Percentiles rank a stretch among this genome's conserved stretches.
These are phyloP conservation scores for Hanleya hanleyi DNA, from an alignment of 2,888 invertebrate species.

Conservation along the genomic window DNA sequence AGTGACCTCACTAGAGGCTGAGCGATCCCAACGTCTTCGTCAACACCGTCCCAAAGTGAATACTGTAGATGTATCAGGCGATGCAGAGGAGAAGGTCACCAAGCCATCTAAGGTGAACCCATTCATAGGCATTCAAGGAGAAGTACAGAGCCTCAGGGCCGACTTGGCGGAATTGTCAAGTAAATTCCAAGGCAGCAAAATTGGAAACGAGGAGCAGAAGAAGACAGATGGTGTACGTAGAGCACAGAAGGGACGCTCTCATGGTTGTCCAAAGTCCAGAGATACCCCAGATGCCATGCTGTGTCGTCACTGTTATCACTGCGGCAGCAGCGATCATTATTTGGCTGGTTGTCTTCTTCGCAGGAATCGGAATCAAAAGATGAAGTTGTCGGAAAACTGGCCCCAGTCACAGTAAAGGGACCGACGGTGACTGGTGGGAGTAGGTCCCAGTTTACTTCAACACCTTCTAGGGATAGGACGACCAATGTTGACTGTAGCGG, in stretches of 20 bases:
- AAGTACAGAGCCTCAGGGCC: background rate
- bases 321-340: constrained; percentile 5
- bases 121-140: background rate
- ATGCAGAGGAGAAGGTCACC: background rate
- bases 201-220: no score
- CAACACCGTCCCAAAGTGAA: background rate
- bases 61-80: background rate
- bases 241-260: no score
- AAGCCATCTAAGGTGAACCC: background rate
- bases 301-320: background rate
- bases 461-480: background rate
- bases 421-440: background rate
- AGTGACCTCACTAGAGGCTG: constrained; percentile 12
- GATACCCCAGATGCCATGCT: background rate
- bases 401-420: constrained; percentile 1
- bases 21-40: background rate
- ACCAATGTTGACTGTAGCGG: background rate
- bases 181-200: no score
- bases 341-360: background rate
- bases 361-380: background rate
- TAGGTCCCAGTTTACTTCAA: background rate
- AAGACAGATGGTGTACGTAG: no score
- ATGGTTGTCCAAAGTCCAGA: background rate
- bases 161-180: background rate
- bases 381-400: background rate